Evolutionary conservation across 2,888 invertebrate genomes (phyloP).

Genomic region (Drosophila infuscata): DNA sequence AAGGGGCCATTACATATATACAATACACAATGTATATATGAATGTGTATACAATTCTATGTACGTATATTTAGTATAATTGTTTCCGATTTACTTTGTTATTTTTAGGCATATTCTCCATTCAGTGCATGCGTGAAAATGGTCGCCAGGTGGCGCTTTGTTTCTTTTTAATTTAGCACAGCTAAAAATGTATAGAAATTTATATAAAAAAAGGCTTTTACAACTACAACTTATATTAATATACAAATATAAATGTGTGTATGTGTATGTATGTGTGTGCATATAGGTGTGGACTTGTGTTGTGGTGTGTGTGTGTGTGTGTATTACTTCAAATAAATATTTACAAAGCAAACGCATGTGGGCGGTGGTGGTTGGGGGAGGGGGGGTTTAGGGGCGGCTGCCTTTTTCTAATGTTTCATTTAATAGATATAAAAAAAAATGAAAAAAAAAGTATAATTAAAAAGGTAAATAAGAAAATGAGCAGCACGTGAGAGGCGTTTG

Average conservation of each 20-base stretch:
- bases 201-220: constrained; percentile 46
- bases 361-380: neutral
- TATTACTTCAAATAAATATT: constrained; percentile 74
- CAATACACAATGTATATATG: constrained; percentile 4
- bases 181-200: constrained; percentile 40
- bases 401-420: constrained; percentile 6
- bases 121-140: constrained; percentile 59
- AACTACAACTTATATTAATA: constrained; percentile 57
- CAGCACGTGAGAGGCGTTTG: constrained; percentile 18
- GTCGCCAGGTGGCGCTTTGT: constrained; percentile 45
- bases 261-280: constrained; percentile 15
- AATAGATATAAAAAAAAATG: constrained; percentile 12
- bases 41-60: constrained; percentile 3
- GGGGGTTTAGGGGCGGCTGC: neutral
- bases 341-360: constrained; percentile 63
- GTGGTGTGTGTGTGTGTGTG: constrained; percentile 25
- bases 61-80: constrained; percentile 27
- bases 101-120: constrained; percentile 36
- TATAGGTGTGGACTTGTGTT: constrained; percentile 13
- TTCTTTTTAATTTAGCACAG: constrained; percentile 56
- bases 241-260: constrained; percentile 42
- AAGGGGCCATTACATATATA: constrained; percentile 9
- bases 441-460: constrained; percentile 18
- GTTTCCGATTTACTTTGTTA: constrained; percentile 8
- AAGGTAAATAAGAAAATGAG: constrained; percentile 26